Base-by-base conservation (phyloP, 2,797 vertebrate genomes). In the Cynopterus sphinx region DNA sequence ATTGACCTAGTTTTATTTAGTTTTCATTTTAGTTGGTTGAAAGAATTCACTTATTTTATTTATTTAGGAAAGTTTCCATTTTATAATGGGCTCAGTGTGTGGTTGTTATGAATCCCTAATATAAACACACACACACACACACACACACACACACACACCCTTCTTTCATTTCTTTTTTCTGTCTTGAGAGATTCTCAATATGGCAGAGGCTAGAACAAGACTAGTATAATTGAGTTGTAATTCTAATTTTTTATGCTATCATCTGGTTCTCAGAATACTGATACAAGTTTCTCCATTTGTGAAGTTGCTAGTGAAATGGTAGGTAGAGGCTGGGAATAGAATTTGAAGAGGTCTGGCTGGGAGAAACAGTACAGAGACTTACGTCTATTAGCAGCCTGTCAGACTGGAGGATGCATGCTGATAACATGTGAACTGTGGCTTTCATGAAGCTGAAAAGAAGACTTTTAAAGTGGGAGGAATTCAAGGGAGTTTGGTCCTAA, bases 21-120 rank as follows among this genome's bases (percentile, higher is more conserved):
- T 82, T 96, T 87, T 87, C 70, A n/a, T 82, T 95, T 96, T 78
- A 75, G 26, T 61, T 28, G 79, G 51, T 89, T 70, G 6, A 49
- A 94, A 87, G 26, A 65, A 85, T 74, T 88, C 21, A 53, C n/a
- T 91, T 39, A 84, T 61, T 90, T 95, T 24, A 78, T 9, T 77
- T 86, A 83, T 39, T 15, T 78, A 75, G 6, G 9, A 93, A 87
- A n/a, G 15, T 87, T 93, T 95, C 39, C 22, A 78, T 28, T 87
- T 93, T 57, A 46, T 68, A 61, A 85, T 43, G 55, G 57, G 19
- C 94, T 83, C 51, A 71, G 0, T 70, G 24, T 82, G 22, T 26
- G 43, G 24, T 68, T 46, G 6, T 79, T 13, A n/a, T 79, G 21
- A 59, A 41, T 71, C 39, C 71, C n/a, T 9, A 19, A n/a, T 74